phyloP scores from a whole-genome alignment of 2,888 invertebrate genomes.

The Polymixis lichenea region DNA sequence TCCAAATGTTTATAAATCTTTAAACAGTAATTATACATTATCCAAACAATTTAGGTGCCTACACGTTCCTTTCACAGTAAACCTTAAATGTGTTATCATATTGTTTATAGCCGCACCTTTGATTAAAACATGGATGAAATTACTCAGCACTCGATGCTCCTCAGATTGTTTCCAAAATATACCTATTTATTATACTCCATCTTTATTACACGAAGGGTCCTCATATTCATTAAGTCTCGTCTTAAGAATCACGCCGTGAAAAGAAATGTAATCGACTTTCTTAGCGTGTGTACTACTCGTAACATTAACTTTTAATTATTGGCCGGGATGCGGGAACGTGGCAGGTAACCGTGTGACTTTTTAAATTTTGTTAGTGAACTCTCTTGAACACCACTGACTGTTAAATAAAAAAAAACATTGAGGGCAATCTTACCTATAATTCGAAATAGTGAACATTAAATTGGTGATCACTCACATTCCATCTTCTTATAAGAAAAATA shows the following conservation, averaged over 20 bases:
- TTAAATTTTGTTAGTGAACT: not conserved
- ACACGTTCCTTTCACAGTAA: constrained; percentile 51
- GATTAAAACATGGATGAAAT: constrained; percentile 68
- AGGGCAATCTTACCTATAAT: not conserved
- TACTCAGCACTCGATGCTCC: constrained; percentile 60
- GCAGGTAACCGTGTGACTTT: not conserved
- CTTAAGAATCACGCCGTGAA: constrained; percentile 44
- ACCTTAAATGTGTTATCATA: constrained; percentile 59
- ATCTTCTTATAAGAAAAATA: too few relatives aligned
- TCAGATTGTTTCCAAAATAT: constrained; percentile 66
- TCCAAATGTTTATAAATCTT: constrained; percentile 29
- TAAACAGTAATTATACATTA: constrained; percentile 42
- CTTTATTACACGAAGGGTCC: constrained; percentile 51
- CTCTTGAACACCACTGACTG: not conserved
- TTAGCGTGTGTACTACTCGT: constrained; percentile 2
- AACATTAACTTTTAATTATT: constrained; percentile 10
- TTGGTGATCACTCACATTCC: not conserved
- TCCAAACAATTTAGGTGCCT: constrained; percentile 46
- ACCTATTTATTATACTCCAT: constrained; percentile 55
- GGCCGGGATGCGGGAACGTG: not conserved
- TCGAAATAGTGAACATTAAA: not conserved
- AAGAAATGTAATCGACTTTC: constrained; percentile 39
- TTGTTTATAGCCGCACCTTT: constrained; percentile 63
- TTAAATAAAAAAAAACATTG: not conserved
- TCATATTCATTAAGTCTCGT: constrained; percentile 52